Evolutionary conservation across 2,797 vertebrate species (phyloP).

Genomic region (Enteromius treurensis): DNA sequence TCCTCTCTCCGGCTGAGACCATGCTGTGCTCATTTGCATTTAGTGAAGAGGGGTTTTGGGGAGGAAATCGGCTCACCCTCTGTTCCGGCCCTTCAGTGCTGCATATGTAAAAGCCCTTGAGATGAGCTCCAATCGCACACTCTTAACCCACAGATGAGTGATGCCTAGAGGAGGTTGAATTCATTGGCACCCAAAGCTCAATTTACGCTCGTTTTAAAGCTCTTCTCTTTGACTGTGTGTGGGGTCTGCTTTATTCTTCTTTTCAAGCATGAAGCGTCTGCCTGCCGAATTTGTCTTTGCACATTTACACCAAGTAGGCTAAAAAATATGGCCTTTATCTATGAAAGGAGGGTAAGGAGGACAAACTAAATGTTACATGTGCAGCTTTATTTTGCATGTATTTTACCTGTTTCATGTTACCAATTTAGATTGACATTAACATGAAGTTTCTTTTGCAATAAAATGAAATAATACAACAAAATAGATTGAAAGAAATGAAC

Average conservation of each 20-base stretch:
- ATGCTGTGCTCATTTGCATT: conserved; percentile 79
- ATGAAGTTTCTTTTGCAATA: neutral
- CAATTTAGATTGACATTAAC: neutral
- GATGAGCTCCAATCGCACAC: conserved; percentile 66
- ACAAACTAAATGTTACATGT: neutral
- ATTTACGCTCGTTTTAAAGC: conserved; percentile 35
- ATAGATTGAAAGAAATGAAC: neutral
- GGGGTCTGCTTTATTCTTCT: conserved; percentile 40
- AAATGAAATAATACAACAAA: neutral
- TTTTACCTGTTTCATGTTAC: neutral
- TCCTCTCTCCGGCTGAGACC: conserved; percentile 73
- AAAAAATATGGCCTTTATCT: too few relatives aligned
- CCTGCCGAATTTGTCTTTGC: conserved; percentile 6
- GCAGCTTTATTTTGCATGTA: neutral
- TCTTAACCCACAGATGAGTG: conserved; percentile 66
- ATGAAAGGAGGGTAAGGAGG: neutral
- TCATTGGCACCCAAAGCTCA: conserved; percentile 58
- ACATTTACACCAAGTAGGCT: neutral
- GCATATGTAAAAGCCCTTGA: conserved; percentile 73
- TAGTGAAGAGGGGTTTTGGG: conserved; percentile 71
- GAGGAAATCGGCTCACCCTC: conserved; percentile 70
- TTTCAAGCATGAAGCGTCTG: neutral
- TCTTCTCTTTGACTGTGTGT: conserved; percentile 37
- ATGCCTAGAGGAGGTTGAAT: conserved; percentile 66
- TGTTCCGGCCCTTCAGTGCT: conserved; percentile 63